Base-by-base conservation (phyloP, 2,888 invertebrate genomes). In the Agriotes lineatus region DNA sequence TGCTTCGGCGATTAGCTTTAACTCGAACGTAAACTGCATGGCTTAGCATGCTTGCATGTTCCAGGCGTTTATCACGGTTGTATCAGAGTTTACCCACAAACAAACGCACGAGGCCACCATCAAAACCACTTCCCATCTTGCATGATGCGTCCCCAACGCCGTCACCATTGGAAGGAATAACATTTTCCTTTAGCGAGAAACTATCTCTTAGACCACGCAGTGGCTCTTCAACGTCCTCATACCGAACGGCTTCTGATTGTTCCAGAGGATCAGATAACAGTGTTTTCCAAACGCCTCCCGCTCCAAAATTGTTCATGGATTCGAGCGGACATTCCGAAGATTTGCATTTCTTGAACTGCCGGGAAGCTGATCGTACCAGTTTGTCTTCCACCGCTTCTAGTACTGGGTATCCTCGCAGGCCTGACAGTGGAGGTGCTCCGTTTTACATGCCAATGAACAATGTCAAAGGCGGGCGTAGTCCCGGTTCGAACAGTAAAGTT, bases 311-410 rank as follows among this genome's bases (percentile, higher is more conserved):
- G 82, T 87, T 87, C 71, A 85, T 86, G 85, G 88, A 88, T 74
- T 84, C 86, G 67, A 87, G 87, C 80, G 87, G 85, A 75, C 85
- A 87, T 76, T 88, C 88, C 44, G 89, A 89, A 75, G 89, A 89
- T 75, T 78, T 87, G 74, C 79, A 81, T 66, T 84, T 80, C 72
- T 73, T 86, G 74, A 83, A 85, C 54, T 84, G 83, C 69, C 83
- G 88, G 69, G 89, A 89, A 76, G 85, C 86, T 30, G 90, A 90
- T 78, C 88, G 89, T 80, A 86, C 89, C 78, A 89, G 89, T 80
- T 83, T 90, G 69, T 89, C 89, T 39, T 89, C 89, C 9, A 86
- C 86, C 2, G 87, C 89, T 14, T 89, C 89, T 59, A 89, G 89
- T 79, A 87, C 87, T 44, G 87, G 87, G 61, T 82, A 83, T 74